Evolutionary conservation across 2,113 vertebrate species (phyloP), one percentile per base, ranked within the genome.

Genomic region (Archilochus colubris): DNA sequence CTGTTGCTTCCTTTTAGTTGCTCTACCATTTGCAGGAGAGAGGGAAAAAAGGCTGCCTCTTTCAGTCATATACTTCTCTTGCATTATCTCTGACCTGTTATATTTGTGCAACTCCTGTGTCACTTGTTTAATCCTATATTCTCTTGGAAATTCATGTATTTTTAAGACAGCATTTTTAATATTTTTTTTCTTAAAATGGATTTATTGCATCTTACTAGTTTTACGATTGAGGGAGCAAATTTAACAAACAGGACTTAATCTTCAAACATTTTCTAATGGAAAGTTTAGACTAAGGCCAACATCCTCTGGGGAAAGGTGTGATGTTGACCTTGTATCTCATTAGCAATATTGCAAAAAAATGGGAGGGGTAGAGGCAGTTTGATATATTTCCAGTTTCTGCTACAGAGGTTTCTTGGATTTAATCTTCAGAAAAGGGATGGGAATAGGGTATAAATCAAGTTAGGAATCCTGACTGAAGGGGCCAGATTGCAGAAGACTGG

Each of bases 1-100:
- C 87, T 91, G 51, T 86, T 94, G 24, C 59, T 95, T 83, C 72
- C 64, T 93, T 89, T 86, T 54, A 66, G 62, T 44, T 81, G 20
- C 31, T 70, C 11, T 70, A 43, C 10, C 19, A 46, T 86, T 83
- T 88, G 10, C 40, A 78, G 40, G 4, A 18, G 10, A 88, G 10
- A 76, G 22, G 4, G 12, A 13, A 19, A 77, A 89, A 87, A 70
- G 1, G 1, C 23, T 82, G 7, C 28, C 22, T 57, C 17, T 61
- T 68, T 86, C 73, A 66, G 58, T 87, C 14, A 22, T 33, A 25
- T 55, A 4, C 6, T 64, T 70, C 25, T 67, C 10, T 76, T 89
- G 19, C 28, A 58, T 69, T 89, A 44, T 73, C 17, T 51, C 28
- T 89, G 14, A 5, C 3, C 2, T 62, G 3, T 19, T 91, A 40